Evolutionary conservation across 2,113 vertebrate genomes (phyloP).

Genomic region (Eleginops maclovinus): DNA sequence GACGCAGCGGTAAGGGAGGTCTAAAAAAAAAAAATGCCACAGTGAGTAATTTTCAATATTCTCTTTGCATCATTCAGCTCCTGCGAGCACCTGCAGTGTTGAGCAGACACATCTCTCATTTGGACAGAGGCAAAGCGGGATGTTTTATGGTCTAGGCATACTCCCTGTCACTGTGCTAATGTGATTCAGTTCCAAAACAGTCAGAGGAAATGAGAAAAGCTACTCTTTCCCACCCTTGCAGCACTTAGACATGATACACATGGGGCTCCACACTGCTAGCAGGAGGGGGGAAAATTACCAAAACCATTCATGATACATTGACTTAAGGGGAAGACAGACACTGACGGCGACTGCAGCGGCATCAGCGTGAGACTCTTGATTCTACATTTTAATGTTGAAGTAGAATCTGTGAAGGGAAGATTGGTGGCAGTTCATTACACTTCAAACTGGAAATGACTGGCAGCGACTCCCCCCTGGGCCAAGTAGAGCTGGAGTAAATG

Average conservation of each 20-base stretch:
- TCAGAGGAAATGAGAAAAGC: conserved; percentile 77
- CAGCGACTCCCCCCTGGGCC: conserved; percentile 56
- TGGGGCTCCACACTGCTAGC: conserved; percentile 65
- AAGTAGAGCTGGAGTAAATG: conserved; percentile 30
- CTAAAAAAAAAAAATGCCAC: conserved; percentile 43
- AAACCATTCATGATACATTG: conserved; percentile 71
- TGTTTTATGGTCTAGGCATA: conserved; percentile 74
- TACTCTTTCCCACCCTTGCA: conserved; percentile 69
- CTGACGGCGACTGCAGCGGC: conserved; percentile 43
- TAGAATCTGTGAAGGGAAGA: conserved; percentile 54
- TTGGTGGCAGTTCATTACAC: conserved; percentile 70
- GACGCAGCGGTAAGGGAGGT: conserved; percentile 34
- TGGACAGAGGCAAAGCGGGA: conserved; percentile 74
- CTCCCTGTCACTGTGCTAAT: conserved; percentile 77
- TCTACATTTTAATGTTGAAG: conserved; percentile 73
- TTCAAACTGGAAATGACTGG: conserved; percentile 73
- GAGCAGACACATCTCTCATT: conserved; percentile 77
- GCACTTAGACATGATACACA: conserved; percentile 72
- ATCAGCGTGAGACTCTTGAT: conserved; percentile 64
- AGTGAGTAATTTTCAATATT: conserved; percentile 72
- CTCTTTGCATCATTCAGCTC: conserved; percentile 68
- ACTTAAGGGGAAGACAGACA: conserved; percentile 65
- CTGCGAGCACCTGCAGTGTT: conserved; percentile 73
- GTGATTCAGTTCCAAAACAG: conserved; percentile 79
- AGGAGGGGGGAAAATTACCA: conserved; percentile 44